Percentiles rank a stretch among this genome's conserved stretches.
Conservation (phyloP, 2,888 invertebrate genomes). For the Eupelmus urozonus region DNA sequence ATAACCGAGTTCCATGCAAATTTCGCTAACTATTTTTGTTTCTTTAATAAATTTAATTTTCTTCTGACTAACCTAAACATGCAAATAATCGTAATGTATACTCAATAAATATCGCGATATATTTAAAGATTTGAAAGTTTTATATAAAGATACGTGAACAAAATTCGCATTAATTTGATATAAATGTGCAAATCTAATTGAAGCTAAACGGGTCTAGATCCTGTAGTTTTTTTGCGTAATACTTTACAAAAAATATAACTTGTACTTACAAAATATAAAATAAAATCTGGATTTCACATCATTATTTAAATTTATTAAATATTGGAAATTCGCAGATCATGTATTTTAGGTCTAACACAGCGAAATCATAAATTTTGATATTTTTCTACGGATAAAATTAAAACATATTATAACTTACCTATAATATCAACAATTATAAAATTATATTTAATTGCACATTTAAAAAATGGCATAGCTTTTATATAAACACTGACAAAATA, state of each 20-base stretch:
- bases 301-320: too few species aligned
- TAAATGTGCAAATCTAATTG: too few species aligned
- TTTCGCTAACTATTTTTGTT: slow-evolving; percentile 40
- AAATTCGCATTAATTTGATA: too few species aligned
- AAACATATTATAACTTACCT: slow-evolving; percentile 53
- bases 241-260: background rate
- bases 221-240: slow-evolving; percentile 42
- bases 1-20: slow-evolving; percentile 51
- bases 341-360: too few species aligned
- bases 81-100: slow-evolving; percentile 45
- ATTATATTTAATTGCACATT: slow-evolving; percentile 4
- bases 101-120: slow-evolving; percentile 30
- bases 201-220: slow-evolving; percentile 36
- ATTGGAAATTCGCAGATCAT: too few species aligned
- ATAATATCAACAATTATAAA: background rate
- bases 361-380: too few species aligned
- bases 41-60: slow-evolving; percentile 1
- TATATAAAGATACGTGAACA: too few species aligned
- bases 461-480: slow-evolving; percentile 34
- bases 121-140: background rate
- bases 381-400: slow-evolving; percentile 10
- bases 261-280: too few species aligned
- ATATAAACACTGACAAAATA: slow-evolving; percentile 27
- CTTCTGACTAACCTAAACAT: slow-evolving; percentile 28
- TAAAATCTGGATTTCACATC: too few species aligned